These are phyloP conservation scores for Pelodytes ibericus DNA, from an alignment of 2,797 vertebrate genomes.

Conservation along the genomic window DNA sequence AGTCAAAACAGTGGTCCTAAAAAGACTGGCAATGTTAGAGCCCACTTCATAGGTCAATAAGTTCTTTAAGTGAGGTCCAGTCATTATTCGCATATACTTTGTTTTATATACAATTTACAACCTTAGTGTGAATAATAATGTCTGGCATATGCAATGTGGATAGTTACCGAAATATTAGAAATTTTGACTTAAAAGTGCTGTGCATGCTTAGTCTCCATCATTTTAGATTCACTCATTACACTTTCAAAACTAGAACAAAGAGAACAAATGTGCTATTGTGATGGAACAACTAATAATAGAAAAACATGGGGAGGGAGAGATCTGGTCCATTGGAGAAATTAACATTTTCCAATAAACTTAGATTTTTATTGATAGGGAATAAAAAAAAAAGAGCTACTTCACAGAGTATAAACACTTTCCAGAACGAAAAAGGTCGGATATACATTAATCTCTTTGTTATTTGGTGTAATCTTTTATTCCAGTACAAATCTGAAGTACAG, in stretches of 20 bases:
- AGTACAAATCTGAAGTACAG: constrained; percentile 30
- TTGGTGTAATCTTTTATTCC: constrained; percentile 44
- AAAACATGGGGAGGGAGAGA: neutral
- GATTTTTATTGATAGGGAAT: constrained; percentile 33
- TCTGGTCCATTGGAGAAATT: constrained; percentile 5
- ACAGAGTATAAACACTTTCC: constrained; percentile 13
- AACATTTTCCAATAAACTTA: constrained; percentile 43
- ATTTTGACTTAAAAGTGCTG: too few species aligned
- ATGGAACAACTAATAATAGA: constrained; percentile 25
- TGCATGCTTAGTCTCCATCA: too few species aligned
- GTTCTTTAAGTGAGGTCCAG: too few species aligned
- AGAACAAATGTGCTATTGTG: constrained; percentile 21
- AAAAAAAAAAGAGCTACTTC: constrained; percentile 16
- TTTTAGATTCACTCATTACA: too few species aligned
- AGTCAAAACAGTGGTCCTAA: too few species aligned
- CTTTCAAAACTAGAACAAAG: neutral
- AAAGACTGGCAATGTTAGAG: too few species aligned
- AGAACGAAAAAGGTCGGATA: constrained; percentile 33
- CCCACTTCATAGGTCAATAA: too few species aligned
- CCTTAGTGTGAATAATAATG: too few species aligned
- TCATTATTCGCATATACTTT: too few species aligned
- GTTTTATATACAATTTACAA: too few species aligned
- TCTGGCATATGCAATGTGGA: too few species aligned
- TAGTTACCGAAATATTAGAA: too few species aligned
- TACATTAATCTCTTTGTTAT: constrained; percentile 36